Base-by-base conservation (phyloP, 1,140 invertebrate genomes). In the Pemphigus obesinymphae region DNA sequence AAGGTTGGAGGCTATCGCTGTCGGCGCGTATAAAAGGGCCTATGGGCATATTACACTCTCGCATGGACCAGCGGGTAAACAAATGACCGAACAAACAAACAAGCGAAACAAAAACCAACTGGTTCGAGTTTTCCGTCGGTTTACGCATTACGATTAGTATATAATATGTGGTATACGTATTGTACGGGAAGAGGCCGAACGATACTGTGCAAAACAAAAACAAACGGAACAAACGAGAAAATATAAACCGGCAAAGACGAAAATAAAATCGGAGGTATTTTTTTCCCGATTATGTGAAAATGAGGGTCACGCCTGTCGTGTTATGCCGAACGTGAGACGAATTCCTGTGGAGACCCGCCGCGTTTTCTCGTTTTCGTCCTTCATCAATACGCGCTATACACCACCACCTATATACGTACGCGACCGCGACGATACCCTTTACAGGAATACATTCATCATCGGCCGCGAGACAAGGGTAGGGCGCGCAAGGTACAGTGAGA, bases 241-340 rank as follows among this genome's bases (percentile, higher is more conserved):
- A 75, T 3, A 50, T 26, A 8, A 48, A 50, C 31, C 20, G 5
- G 20, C 34, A 8, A 37, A 37, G n/a, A 66, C 20, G 20, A 11
- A 20, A 31, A 8, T 40, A n/a, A n/a, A n/a, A n/a, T n/a, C 10
- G 20, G 20, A 29, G 29, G 31, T 76, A 55, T 76, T 76, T 76
- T 76, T 75, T 55, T 17, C 13, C 75, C 53, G 75, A 78, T 78
- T 78, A 78, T 61, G 75, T 20, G 75, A 58, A 78, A 78, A 78
- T 53, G 75, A 78, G 73, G 73, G 50, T 58, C n/a, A 48, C 15
- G 72, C n/a, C n/a, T 17, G 31, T 78, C 48, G 53, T 29, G n/a
- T 37, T 40, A 20, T 17, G 29, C 13, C 31, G 53, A 37, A 78
- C 73, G 73, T 78, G 75, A 78, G 50, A 2, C 50, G 75, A 53